Evolutionary conservation across 2,888 invertebrate genomes (phyloP), one percentile per base, ranked within the genome.

Genomic region (Dicranocentrus wangi): DNA sequence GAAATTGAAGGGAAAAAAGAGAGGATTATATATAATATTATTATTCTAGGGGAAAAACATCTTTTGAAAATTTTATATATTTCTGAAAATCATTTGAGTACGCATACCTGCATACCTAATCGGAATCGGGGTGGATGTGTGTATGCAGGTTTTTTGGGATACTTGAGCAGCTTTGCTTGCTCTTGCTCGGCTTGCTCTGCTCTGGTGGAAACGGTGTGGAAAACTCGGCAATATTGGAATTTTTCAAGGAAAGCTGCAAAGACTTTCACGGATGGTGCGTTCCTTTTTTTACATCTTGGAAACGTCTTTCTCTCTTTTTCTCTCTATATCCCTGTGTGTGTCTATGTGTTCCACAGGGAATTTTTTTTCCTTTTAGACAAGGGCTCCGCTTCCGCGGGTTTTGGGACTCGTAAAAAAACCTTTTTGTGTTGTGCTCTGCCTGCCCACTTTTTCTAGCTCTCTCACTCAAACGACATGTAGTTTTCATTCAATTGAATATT

Each of bases 11-110:
- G 3, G 47, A 21, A 53, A 21, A 53, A 2, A 25, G 61, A 43
- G 27, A 51, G 53, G 72, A 55, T 63, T 63, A 73, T 63, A n/a
- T n/a, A n/a, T n/a, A n/a, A n/a, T 63, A 73, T 71, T 71, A 42
- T 71, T 25, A 60, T 25, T 55, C 23, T 60, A 63, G n/a, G n/a
- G n/a, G 47, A 47, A 47, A 47, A 73, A 73, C 63, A 61, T 39
- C 19, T 53, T 53, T 65, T 73, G 53, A 63, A 73, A 73, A 63
- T 65, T 73, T 65, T 51, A 51, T 51, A n/a, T 65, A 63, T 73
- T 73, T 21, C 21, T 25, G 51, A 10, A 65, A 73, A 63, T 65
- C 73, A 65, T 32, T 60, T 71, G 71, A 21, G 28, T 55, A 71
- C 60, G 47, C 47, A 61, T 71, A 65, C 32, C 53, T 73, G 63